Base-by-base conservation (phyloP, 2,888 invertebrate genomes). In the Coelopa pilipes region DNA sequence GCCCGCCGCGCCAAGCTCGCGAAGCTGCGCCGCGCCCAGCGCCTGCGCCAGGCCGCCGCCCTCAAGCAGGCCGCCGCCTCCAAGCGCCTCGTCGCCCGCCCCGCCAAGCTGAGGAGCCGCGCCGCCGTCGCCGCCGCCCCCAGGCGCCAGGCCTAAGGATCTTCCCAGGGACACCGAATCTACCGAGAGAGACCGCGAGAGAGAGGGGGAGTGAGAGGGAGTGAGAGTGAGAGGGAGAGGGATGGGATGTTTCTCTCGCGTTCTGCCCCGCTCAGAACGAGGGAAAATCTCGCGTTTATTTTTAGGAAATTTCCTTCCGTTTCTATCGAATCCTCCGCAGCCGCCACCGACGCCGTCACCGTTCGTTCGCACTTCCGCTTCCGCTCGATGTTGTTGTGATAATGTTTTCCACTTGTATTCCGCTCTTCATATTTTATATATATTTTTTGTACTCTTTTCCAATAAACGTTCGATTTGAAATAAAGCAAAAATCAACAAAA, bases 1-100 rank as follows among this genome's bases (percentile, higher is more conserved):
- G 72, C 73, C 13, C 76, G 76, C 65, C 74, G 73, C 19, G 66
- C 74, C 15, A n/a, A n/a, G n/a, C n/a, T n/a, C 60, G 72, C 73
- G 1, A 50, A 45, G 17, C 45, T 46, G 34, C 65, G 65, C 24
- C 65, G 68, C 1, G 59, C 47, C 19, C 45, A 50, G 34, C 65
- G 65, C 24, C 65, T 68, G 13, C 70, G 72, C 15, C 10, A 60
- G 21, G 55, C 62, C 7, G 67, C 72, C 47, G 67, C 67, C 34
- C 70, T n/a, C 50, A 76, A 24, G 72, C 67, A 74, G n/a, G 74
- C 68, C 13, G 70, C 53, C 12, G 74, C 68, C 13, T 67, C 53
- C 12, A 49, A 71, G 45, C 67, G 45, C n/a, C 2, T 57, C 13
- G 72, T 50, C 12, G 24, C 62, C 17, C 67, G 45, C n/a, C 13